Evolutionary conservation across 2,797 vertebrate genomes (phyloP), one percentile per base, ranked within the genome.

Genomic region (Anas bernieri): DNA sequence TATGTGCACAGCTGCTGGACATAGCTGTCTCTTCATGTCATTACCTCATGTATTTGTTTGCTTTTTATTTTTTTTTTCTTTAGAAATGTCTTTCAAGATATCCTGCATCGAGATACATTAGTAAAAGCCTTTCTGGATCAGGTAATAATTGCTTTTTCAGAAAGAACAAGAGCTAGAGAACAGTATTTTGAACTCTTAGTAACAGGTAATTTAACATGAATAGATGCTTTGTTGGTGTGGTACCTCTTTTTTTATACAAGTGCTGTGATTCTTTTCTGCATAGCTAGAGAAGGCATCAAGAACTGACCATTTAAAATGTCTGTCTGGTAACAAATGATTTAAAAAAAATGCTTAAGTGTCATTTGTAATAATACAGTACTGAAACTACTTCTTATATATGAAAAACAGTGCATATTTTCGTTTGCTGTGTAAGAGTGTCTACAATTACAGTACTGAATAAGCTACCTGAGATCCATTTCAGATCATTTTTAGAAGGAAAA

Each of bases 61-160:
- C 68, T 83, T 86, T 43, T 21, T 63, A 50, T 50, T 30, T 67
- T 61, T 30, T 67, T 61, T 96, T 91, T 93, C 74, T 31, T 6
- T 54, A 99, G 99, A 96, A 99, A 99, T 94, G 98, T 99, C 94
- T 99, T 99, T 97, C 99, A 99, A 98, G 99, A 99, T 81, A 99
- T 99, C 58, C 96, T 98, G 95, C 99, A 99, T 95, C 98, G 98
- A 97, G 99, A 99, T 95, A 99, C 98, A 11, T 97, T 99, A 96
- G 99, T 99, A 83, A 99, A 99, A 98, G 98, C 98, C 21, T 99
- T 99, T 88, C 98, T 99, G 95, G 98, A 99, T 96, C 99, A 99
- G 99, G 99, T 99, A 98, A 98, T 83, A 28, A 4, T 85, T 95
- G 30, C 8, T 79, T 86, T 89, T 67, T 84, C 33, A 74, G 31